Evolutionary conservation across 2,888 invertebrate species (phyloP).

Genomic region (Chymomyza caudatula): DNA sequence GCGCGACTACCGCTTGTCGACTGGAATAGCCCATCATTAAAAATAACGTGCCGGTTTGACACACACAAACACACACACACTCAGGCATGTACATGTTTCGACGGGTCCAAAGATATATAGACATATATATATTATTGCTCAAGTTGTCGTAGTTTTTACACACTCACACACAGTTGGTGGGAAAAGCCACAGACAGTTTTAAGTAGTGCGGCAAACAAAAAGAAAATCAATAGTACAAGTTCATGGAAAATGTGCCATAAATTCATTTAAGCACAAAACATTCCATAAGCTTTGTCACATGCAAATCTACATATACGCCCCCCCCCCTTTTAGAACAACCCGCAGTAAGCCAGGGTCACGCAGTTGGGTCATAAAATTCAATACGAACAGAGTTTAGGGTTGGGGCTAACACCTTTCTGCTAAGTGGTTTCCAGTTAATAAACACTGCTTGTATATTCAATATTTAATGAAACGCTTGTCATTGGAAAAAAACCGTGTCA

Average conservation of each 20-base stretch:
- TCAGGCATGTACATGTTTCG: neutral
- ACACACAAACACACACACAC: neutral
- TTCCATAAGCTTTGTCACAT: conserved; percentile 21
- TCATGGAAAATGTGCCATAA: conserved; percentile 51
- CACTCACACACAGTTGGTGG: neutral
- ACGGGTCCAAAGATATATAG: neutral
- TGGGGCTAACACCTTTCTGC: neutral
- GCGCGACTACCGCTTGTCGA: conserved; percentile 2
- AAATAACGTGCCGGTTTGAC: conserved; percentile 19
- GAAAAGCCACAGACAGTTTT: neutral
- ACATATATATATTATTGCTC: conserved; percentile 17
- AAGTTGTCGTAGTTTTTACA: conserved; percentile 27
- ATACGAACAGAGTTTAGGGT: conserved; percentile 7
- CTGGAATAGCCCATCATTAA: conserved; percentile 27
- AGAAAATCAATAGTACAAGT: conserved; percentile 44
- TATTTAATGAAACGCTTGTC: conserved; percentile 35
- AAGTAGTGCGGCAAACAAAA: neutral
- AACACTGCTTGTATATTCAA: conserved; percentile 36
- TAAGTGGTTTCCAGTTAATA: conserved; percentile 32
- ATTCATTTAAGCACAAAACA: neutral
- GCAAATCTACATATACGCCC: conserved; percentile 21
- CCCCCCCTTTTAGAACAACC: conserved; percentile 4
- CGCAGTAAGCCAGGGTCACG: conserved; percentile 34
- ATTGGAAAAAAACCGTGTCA: conserved; percentile 23
- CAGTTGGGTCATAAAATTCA: conserved; percentile 23